Conservation (phyloP, 1,140 invertebrate genomes). For the Zaprionus tsacasi region DNA sequence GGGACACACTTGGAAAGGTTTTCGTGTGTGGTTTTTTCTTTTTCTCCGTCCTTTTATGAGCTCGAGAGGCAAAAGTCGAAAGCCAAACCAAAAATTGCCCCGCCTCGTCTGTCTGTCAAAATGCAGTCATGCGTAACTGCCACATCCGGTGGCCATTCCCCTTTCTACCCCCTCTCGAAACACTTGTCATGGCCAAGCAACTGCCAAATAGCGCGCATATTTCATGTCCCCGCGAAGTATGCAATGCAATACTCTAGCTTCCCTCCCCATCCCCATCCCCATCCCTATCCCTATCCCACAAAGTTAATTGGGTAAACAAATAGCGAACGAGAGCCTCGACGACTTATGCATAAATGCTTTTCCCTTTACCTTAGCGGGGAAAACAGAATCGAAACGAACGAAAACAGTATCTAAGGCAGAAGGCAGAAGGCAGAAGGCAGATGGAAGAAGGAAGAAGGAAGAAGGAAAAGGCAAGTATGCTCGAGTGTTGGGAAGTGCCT, state of each 20-base stretch:
- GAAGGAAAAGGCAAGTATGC: slow-evolving; percentile 11
- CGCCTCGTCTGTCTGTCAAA: slow-evolving; percentile 30
- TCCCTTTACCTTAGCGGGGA: slow-evolving; percentile 1
- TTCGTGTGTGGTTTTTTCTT: slow-evolving; percentile 10
- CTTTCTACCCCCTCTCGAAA: neutral
- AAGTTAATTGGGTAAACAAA: slow-evolving; percentile 48
- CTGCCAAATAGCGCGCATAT: slow-evolving; percentile 50
- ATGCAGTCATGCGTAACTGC: slow-evolving; percentile 38
- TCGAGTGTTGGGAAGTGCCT: slow-evolving; percentile 35
- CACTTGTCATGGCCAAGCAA: slow-evolving; percentile 22
- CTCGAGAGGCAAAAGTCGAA: slow-evolving; percentile 37
- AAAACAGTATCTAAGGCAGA: slow-evolving; percentile 23
- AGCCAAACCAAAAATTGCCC: slow-evolving; percentile 31
- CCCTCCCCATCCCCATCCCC: neutral
- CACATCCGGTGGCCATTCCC: neutral
- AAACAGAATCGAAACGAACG: neutral
- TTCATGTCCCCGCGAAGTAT: slow-evolving; percentile 39
- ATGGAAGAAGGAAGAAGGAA: slow-evolving; percentile 5
- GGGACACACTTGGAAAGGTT: slow-evolving; percentile 44
- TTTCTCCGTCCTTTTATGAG: slow-evolving; percentile 31
- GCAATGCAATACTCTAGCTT: slow-evolving; percentile 33
- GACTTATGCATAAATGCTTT: slow-evolving; percentile 27
- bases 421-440: neutral
- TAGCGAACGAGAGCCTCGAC: neutral
- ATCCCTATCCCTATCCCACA: neutral